phyloP scores from a whole-genome alignment of 1,140 invertebrate species.

The Drosophila novamexicana region DNA sequence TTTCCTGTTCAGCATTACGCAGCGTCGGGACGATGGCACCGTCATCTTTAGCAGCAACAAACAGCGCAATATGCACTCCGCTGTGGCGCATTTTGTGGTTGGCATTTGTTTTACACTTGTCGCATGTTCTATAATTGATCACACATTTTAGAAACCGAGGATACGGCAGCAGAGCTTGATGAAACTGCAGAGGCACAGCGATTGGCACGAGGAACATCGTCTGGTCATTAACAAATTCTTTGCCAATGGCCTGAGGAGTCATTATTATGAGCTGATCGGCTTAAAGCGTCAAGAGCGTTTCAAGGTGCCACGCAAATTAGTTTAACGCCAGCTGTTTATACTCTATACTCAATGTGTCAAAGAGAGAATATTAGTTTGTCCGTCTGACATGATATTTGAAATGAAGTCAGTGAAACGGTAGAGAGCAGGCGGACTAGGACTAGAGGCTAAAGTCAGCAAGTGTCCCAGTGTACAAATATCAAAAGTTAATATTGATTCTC shows the following conservation, averaged over 20 bases:
- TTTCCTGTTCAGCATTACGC: slow-evolving; percentile 92
- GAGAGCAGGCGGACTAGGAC: too few relatives aligned
- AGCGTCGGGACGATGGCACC: slow-evolving; percentile 44
- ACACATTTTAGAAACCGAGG: slow-evolving; percentile 42
- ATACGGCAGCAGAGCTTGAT: slow-evolving; percentile 41
- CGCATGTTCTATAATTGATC: too few relatives aligned
- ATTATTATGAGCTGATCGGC: slow-evolving; percentile 55
- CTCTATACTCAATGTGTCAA: background rate
- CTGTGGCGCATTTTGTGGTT: slow-evolving; percentile 85
- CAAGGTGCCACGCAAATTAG: slow-evolving; percentile 22
- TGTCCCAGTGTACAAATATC: too few relatives aligned
- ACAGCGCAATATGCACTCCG: slow-evolving; percentile 69
- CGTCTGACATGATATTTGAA: too few relatives aligned
- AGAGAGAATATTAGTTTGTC: too few relatives aligned
- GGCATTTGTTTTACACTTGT: background rate
- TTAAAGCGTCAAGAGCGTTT: slow-evolving; percentile 54
- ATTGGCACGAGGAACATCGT: slow-evolving; percentile 62
- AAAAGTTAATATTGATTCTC: too few relatives aligned
- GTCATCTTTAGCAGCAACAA: slow-evolving; percentile 69
- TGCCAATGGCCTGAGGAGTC: slow-evolving; percentile 45
- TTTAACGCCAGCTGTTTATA: background rate
- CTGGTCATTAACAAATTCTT: slow-evolving; percentile 68
- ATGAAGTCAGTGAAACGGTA: too few relatives aligned
- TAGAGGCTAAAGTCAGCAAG: too few relatives aligned
- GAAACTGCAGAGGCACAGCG: slow-evolving; percentile 27